phyloP scores from a whole-genome alignment of 2,888 invertebrate species.

The Criorhina ranunculi region DNA sequence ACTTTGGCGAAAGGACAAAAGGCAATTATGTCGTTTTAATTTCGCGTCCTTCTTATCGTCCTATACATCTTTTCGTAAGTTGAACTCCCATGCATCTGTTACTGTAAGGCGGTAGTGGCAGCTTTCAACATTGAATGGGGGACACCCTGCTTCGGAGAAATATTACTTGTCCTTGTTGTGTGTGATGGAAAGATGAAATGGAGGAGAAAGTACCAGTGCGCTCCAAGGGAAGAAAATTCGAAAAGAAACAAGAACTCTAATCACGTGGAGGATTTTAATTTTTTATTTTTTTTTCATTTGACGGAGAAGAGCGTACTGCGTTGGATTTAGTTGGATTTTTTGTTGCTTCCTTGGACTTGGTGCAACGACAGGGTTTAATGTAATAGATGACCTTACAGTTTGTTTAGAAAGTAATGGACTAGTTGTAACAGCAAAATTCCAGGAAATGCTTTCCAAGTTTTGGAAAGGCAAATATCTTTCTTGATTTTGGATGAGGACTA shows the following conservation, averaged over 20 bases:
- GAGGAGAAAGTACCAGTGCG: neutral
- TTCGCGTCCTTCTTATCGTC: slow-evolving; percentile 59
- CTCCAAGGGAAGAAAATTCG: slow-evolving; percentile 27
- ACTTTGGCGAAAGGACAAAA: slow-evolving; percentile 68
- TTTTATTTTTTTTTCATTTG: slow-evolving; percentile 36
- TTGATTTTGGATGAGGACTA: no score
- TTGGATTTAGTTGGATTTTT: slow-evolving; percentile 17
- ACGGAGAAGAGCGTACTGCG: slow-evolving; percentile 21
- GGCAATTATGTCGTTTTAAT: slow-evolving; percentile 75
- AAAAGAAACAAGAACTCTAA: slow-evolving; percentile 55
- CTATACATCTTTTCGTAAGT: slow-evolving; percentile 15
- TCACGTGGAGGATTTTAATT: slow-evolving; percentile 72
- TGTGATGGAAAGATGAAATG: slow-evolving; percentile 23
- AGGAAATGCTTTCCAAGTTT: no score
- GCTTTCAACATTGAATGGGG: slow-evolving; percentile 18
- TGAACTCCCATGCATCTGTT: slow-evolving; percentile 47
- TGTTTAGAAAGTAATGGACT: neutral
- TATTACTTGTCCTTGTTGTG: slow-evolving; percentile 18
- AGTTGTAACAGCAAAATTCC: no score
- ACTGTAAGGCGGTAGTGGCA: slow-evolving; percentile 16
- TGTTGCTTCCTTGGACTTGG: neutral
- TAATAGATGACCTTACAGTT: neutral
- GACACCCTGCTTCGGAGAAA: slow-evolving; percentile 12
- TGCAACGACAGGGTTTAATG: neutral
- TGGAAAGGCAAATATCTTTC: no score